Evolutionary conservation across 2,888 invertebrate genomes (phyloP), one percentile per base, ranked within the genome.

Genomic region (Mesochorus sp.): DNA sequence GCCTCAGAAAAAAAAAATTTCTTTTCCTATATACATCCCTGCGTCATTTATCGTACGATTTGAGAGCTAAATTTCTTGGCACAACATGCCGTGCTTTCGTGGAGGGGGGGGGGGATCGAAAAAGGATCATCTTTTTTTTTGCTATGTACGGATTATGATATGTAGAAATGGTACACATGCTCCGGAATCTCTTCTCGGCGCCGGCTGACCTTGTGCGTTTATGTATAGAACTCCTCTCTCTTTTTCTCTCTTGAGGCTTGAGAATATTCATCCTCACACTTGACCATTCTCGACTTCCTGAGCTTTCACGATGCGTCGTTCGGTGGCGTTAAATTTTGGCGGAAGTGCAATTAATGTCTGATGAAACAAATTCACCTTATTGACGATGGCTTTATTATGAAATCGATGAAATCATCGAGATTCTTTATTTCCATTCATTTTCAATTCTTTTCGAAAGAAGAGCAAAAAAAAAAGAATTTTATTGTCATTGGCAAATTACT

Each of bases 141-240:
- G 31, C 17, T 19, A 17, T 51, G 28, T 26, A n/a, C n/a, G 10
- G 2, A 21, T 10, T 39, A 39, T 2, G 19, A n/a, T 17, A 44
- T 28, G 17, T 14, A 14, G 19, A 31, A 12, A 3, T n/a, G 28
- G 39, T 19, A 44, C 17, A 62, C 21, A 31, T 53, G 44, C 37
- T 55, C 10, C 26, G 19, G 17, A 62, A 55, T 73, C 17, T n/a
- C 14, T 61, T 64, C 51, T 42, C 37, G 64, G 37, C 74, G 64
- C 64, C 70, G 42, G 42, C 28, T 59, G 68, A 74, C 78, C 78
- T 74, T 78, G 64, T 64, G 42, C 51, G 26, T n/a, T n/a, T 73
- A 72, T 76, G 12, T 76, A 73, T 68, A 73, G 53, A 57, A n/a
- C n/a, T n/a, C n/a, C n/a, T n/a, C n/a, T n/a, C n/a, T n/a, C n/a